These are phyloP conservation scores for Megalurothrips usitatus DNA, from an alignment of 2,888 invertebrate species.

Conservation along the genomic window DNA sequence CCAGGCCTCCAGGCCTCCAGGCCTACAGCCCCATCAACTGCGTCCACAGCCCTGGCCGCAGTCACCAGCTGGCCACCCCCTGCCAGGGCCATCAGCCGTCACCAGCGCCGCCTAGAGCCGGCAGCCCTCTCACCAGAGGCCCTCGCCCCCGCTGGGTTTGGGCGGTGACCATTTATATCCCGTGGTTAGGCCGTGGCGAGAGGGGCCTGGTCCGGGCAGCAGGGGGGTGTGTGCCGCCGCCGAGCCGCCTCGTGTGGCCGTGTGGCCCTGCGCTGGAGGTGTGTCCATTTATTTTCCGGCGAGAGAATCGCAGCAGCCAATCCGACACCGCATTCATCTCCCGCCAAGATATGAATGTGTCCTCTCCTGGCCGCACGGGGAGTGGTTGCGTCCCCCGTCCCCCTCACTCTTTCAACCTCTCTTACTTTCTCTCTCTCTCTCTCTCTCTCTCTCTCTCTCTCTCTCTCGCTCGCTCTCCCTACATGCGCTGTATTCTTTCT, in stretches of 20 bases:
- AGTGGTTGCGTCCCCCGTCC: too few species aligned
- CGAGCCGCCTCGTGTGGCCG: not conserved
- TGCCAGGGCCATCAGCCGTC: too few species aligned
- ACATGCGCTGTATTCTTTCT: too few species aligned
- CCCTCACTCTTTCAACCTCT: not conserved
- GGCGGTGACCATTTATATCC: slow-evolving; percentile 7
- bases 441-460: not conserved
- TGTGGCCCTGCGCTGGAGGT: not conserved
- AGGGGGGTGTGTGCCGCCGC: not conserved
- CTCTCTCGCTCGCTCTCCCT: too few species aligned
- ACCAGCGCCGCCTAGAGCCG: too few species aligned
- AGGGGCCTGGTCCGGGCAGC: not conserved
- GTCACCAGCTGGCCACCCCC: too few species aligned
- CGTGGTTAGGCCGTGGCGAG: not conserved
- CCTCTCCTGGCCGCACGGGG: not conserved
- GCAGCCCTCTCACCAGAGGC: not conserved
- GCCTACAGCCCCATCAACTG: too few species aligned
- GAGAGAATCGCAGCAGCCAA: slow-evolving; percentile 23
- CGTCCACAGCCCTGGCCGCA: too few species aligned
- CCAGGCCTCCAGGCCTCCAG: too few species aligned
- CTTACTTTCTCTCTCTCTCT: not conserved
- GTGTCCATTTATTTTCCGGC: slow-evolving; percentile 24
- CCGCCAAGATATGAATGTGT: slow-evolving; percentile 21
- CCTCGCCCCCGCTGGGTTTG: not conserved
- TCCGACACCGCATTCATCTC: slow-evolving; percentile 24